Base-by-base conservation (phyloP, 2,797 vertebrate species). In the Enteromius radiatus region DNA sequence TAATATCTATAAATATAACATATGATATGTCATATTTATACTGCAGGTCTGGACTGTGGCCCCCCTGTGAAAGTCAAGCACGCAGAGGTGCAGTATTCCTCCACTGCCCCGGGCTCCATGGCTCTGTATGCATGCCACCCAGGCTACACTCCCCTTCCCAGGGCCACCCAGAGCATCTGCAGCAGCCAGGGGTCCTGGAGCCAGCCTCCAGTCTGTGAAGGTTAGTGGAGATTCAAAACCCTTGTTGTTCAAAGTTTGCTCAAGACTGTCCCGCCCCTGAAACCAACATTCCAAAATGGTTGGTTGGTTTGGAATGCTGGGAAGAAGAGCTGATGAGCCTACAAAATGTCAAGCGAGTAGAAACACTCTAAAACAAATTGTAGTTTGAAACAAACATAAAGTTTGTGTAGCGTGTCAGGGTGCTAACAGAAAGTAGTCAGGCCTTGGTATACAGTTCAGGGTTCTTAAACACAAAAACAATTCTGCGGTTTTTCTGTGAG, bases 131-230 rank as follows among this genome's bases (percentile, higher is more conserved):
- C 90, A 0, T 97, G 96, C 86, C 93, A 96, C 86, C 88, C 86
- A 0, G 97, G 97, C 85, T 98, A 97, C 88, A 84, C 87, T 54
- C 91, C 95, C 69, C 92, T 93, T 64, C 89, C 92, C 71, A 93
- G 93, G 88, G 94, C 93, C 90, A 95, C 95, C 9, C 89, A 95
- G 87, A 95, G 94, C 4, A 83, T 96, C 88, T 98, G 96, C 91
- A 95, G 90, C 56, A 90, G 92, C 38, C 95, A 95, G 33, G 97
- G 97, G 0, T 56, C 94, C 87, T 99, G 97, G 97, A 98, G 96
- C 23, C 95, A 96, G 89, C 94, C 96, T 4, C 97, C 97, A 0
- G 90, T 94, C 84, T 99, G 97, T 56, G 92, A 96, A 5, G 96
- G 97, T 99, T 82, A 79, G 89, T 88, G 85, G 79, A 86, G 84